Percentiles rank a stretch among this genome's conserved stretches.
Evolutionary conservation across 2,888 invertebrate species (phyloP).

Genomic region (Rotaria magnacalcarata): DNA sequence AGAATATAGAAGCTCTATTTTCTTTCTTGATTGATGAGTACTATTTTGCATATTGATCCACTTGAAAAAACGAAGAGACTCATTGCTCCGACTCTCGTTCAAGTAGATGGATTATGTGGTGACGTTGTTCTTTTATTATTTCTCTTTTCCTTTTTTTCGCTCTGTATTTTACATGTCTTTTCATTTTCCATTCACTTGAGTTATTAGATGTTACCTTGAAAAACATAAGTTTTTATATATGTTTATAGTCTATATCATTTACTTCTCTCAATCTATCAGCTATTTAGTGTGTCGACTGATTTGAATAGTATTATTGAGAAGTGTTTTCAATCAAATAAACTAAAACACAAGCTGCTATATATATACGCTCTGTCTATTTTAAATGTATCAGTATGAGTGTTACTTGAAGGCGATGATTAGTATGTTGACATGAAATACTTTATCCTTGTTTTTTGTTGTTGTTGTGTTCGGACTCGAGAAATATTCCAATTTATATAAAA

Average conservation of each 20-base stretch:
- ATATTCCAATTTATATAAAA: neutral
- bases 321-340: neutral
- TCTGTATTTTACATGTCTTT: neutral
- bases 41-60: neutral
- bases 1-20: neutral
- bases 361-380: neutral
- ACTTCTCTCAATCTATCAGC: neutral
- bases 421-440: neutral
- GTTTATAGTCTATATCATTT: neutral
- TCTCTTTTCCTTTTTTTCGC: neutral
- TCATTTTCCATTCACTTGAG: neutral
- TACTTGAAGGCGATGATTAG: neutral
- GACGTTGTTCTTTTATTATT: neutral
- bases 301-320: neutral
- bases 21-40: neutral
- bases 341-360: neutral
- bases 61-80: neutral
- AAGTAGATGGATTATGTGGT: neutral
- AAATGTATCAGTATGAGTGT: neutral
- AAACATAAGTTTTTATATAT: neutral
- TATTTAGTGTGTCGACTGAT: neutral
- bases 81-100: neutral
- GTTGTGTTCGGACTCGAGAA: neutral
- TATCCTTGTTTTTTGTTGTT: neutral
- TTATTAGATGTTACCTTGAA: neutral